A percentile compares a stretch with the other conserved stretches of the same genome.
Conservation (phyloP, 2,113 vertebrate species). For the Turdus rufiventris region DNA sequence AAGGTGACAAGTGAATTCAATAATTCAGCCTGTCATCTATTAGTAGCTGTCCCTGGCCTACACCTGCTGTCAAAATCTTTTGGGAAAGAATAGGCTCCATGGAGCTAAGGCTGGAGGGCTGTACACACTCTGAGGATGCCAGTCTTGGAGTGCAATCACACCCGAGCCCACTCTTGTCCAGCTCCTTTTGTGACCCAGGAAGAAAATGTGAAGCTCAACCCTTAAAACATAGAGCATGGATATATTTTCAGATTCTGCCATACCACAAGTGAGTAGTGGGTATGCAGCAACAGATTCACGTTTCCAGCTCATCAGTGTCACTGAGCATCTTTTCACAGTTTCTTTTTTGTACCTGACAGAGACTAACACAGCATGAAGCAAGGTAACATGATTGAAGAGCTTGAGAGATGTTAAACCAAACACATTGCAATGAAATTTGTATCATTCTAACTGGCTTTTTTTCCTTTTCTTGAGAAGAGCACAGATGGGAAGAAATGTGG, state of each 20-base stretch:
- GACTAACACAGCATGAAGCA: background rate
- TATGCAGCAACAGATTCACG: background rate
- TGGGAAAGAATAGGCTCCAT: background rate
- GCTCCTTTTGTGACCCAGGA: background rate
- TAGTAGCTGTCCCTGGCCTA: background rate
- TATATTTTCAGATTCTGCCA: background rate
- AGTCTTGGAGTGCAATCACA: background rate
- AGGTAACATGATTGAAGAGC: background rate
- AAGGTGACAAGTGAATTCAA: background rate
- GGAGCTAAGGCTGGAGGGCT: background rate
- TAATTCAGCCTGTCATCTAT: background rate
- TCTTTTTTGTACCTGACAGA: background rate
- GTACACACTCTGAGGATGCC: background rate
- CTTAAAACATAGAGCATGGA: background rate
- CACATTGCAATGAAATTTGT: background rate
- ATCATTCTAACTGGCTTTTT: background rate
- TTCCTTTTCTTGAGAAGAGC: background rate
- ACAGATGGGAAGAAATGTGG: background rate
- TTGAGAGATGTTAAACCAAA: background rate
- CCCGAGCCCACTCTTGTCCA: background rate
- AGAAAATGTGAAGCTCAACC: background rate
- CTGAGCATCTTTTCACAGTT: background rate
- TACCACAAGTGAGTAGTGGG: background rate
- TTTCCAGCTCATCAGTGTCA: fast-evolving
- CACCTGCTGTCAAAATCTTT: background rate